Conservation (phyloP, 2,797 vertebrate species). For the Manis pentadactyla region DNA sequence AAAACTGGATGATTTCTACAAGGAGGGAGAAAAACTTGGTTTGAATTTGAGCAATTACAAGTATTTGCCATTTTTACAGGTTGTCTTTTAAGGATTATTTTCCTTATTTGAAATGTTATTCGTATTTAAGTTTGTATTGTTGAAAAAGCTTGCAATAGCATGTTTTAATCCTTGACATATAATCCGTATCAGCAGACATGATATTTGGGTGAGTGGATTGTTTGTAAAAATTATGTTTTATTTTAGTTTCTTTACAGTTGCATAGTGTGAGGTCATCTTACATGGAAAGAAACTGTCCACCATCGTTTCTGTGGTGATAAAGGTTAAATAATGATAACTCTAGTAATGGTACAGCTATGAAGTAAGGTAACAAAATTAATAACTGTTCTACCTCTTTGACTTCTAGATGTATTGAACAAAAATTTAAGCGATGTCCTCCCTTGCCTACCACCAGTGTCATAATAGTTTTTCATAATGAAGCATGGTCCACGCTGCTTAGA, state of each 20-base stretch:
- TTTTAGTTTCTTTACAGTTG: conserved; percentile 9
- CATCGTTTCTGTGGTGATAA: background rate
- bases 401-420: conserved; percentile 97
- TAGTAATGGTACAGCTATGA: background rate
- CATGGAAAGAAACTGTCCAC: background rate
- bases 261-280: background rate
- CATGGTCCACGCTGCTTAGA: conserved; percentile 97
- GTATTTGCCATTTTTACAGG: background rate
- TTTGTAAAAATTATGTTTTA: background rate
- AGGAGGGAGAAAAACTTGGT: background rate
- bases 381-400: conserved; percentile 71
- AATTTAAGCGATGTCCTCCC: conserved; percentile 95
- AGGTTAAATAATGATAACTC: conserved; percentile 1
- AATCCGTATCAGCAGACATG: background rate
- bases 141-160: conserved; percentile 5
- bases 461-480: conserved; percentile 99
- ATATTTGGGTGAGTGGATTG: background rate
- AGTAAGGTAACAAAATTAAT: conserved; percentile 51
- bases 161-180: background rate
- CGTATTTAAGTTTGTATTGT: conserved; percentile 13
- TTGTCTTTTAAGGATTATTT: background rate
- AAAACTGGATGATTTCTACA: conserved; percentile 31
- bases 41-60: background rate
- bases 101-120: conserved; percentile 42
- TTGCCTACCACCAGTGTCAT: conserved; percentile 97